Evolutionary conservation across 1,140 invertebrate species (phyloP), one percentile per base, ranked within the genome.

Genomic region (Zaprionus davidi): DNA sequence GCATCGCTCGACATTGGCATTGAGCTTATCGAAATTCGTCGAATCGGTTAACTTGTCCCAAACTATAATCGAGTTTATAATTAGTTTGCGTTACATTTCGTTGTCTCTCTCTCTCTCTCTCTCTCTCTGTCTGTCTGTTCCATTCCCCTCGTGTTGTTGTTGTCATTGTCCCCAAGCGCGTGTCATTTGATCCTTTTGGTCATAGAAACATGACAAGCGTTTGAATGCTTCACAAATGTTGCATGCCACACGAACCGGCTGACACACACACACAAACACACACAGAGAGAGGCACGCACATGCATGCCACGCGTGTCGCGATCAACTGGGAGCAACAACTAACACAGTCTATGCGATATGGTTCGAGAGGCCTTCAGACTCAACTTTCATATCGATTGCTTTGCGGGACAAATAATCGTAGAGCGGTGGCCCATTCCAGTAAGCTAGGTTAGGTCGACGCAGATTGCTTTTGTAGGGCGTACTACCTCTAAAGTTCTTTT

Each of bases 151-250:
- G n/a, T 24, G 5, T 51, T 11, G 57, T 38, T 55, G 64, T 24
- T 56, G 22, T 38, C 22, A 5, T 41, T 72, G 62, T 51, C 15
- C 46, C n/a, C 20, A 51, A 24, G 51, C 67, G 59, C 60, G 73
- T 76, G 73, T 66, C 69, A 65, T 66, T 71, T 60, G 73, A 76
- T 76, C 73, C 69, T 76, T 65, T 76, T 76, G 58, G 44, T 56
- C 51, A 38, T 63, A 66, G 55, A 41, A 65, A 46, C 73, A 71
- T 71, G 73, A 76, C 74, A 76, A 60, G 62, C 56, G 38, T 60
- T 72, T 59, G 56, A 65, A 72, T 60, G 31, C 44, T 46, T 62
- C 55, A 46, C 24, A 12, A 64, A 62, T 72, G 56, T 71, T 76
- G 69, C 74, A 76, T 72, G 67, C 46, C 56, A 76, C 70, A 72